Evolutionary conservation across 2,113 vertebrate species (phyloP), one percentile per base, ranked within the genome.

Genomic region (Apus apus): DNA sequence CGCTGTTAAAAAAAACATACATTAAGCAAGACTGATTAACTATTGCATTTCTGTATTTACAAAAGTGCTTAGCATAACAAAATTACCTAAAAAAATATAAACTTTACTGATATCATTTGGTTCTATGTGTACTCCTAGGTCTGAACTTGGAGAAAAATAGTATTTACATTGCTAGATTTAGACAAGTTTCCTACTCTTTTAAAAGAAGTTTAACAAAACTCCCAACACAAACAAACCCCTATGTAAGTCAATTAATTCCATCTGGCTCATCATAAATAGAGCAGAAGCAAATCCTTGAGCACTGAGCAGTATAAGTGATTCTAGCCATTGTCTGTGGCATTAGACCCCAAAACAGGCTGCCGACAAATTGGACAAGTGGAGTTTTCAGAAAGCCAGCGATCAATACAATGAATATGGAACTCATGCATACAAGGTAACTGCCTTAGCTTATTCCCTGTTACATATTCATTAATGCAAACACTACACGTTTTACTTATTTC

Each of bases 381-480:
- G 97, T 99, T 99, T 95, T 99, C 99, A 21, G 99, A 99, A 84
- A 99, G 98, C 99, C 99, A 99, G 85, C 99, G 99, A 96, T 99
- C 99, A 15, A 99, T 99, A 96, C 99, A 99, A 83, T 99, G 99
- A 95, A 99, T 98, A 94, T 99, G 99, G 96, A 99, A 99, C 91
- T 99, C 99, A 46, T 99, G 99, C 80, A 98, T 97, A 77, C 99
- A 99, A 36, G 99, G 99, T 95, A 99, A 97, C 66, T 98, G 98
- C 60, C 99, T 98, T 94, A 99, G 98, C 97, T 99, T 99, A 97
- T 99, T 99, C 91, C 99, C 99, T 80, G 98, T 98, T 84, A 98
- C 98, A 9, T 99, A 99, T 79, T 99, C 99, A 32, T 99, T 99
- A 97, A 99, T 99, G 97, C 99, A 99, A 88, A 99, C 99, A n/a